Evolutionary conservation across 2,113 vertebrate genomes (phyloP).

Genomic region (Hippotragus niger): DNA sequence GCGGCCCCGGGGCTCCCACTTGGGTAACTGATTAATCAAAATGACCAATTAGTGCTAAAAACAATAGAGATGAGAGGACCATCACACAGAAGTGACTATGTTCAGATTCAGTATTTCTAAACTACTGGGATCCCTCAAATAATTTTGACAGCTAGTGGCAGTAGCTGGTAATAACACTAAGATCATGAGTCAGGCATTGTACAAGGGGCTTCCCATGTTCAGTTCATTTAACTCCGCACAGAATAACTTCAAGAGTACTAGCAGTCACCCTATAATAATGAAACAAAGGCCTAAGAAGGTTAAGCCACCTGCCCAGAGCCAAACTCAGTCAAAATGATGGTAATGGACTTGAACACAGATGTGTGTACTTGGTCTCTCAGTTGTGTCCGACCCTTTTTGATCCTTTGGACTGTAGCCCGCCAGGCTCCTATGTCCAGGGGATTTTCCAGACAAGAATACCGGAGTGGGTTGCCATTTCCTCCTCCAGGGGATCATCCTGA

Average conservation of each 20-base stretch:
- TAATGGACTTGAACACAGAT: neutral
- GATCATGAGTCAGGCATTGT: neutral
- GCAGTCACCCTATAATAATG: neutral
- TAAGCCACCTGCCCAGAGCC: neutral
- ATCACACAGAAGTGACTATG: neutral
- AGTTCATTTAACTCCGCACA: neutral
- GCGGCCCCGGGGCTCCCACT: neutral
- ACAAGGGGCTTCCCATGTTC: neutral
- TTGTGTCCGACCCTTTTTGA: neutral
- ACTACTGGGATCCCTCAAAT: neutral
- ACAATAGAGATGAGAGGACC: neutral
- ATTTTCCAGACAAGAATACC: neutral
- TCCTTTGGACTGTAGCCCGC: neutral
- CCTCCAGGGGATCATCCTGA: neutral
- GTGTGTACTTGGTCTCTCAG: neutral
- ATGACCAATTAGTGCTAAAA: neutral
- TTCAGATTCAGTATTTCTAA: neutral
- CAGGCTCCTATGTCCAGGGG: neutral
- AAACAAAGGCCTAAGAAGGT: neutral
- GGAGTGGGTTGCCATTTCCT: neutral
- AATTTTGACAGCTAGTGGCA: neutral
- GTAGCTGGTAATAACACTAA: neutral
- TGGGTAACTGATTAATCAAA: neutral
- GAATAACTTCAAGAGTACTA: neutral
- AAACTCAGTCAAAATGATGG: neutral